These are phyloP conservation scores for Artibeus lituratus DNA, from an alignment of 2,797 vertebrate genomes.

Conservation along the genomic window DNA sequence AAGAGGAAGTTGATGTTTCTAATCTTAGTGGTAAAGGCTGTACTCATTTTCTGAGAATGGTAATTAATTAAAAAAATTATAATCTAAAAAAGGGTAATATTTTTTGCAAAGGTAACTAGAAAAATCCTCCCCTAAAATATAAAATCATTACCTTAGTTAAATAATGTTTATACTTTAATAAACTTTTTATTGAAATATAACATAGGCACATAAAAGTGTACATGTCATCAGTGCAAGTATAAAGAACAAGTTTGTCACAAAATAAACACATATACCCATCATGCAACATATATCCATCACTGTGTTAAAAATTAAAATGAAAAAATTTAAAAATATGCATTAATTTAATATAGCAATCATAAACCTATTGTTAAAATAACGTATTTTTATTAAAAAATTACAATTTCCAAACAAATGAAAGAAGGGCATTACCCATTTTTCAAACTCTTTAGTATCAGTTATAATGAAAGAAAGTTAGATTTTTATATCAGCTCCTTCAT, in stretches of 20 bases:
- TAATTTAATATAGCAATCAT: background rate
- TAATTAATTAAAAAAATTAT: background rate
- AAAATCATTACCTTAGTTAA: background rate
- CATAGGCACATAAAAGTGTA: background rate
- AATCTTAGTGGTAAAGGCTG: background rate
- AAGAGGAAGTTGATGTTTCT: background rate
- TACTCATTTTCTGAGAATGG: background rate
- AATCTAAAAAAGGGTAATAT: background rate
- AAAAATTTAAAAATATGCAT: background rate
- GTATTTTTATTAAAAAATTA: background rate
- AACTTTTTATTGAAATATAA: background rate
- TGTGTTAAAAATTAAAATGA: background rate
- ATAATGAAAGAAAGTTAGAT: background rate
- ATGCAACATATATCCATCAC: background rate
- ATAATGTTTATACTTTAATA: background rate
- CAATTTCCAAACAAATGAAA: background rate
- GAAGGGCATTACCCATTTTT: background rate
- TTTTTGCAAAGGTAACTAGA: background rate
- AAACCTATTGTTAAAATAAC: background rate
- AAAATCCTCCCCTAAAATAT: background rate
- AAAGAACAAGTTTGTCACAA: background rate
- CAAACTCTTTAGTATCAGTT: background rate
- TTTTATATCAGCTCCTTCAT: background rate
- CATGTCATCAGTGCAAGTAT: background rate
- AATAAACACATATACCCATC: background rate